These are phyloP conservation scores for Solea solea DNA, from an alignment of 2,113 vertebrate species.

Conservation along the genomic window DNA sequence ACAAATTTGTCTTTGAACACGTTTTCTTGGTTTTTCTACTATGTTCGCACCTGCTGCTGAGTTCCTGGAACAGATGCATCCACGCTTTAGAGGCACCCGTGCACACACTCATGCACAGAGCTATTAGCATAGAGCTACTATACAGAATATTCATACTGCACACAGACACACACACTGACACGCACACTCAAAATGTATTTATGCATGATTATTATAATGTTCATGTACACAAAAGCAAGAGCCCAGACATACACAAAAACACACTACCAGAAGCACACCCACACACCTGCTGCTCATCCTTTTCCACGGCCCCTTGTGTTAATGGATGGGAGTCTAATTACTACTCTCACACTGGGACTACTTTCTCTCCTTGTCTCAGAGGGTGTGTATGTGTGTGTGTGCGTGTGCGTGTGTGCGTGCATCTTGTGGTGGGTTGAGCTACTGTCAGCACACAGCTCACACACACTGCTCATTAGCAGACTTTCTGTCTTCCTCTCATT, in stretches of 20 bases:
- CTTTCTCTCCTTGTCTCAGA: conserved; percentile 67
- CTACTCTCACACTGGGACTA: conserved; percentile 73
- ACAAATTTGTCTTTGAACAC: conserved; percentile 31
- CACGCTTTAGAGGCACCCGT: conserved; percentile 50
- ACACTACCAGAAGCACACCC: conserved; percentile 56
- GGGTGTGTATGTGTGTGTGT: conserved; percentile 48
- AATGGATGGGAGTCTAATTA: conserved; percentile 88
- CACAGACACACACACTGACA: conserved; percentile 24
- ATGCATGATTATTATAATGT: conserved; percentile 51
- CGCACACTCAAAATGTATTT: conserved; percentile 53
- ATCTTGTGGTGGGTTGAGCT: conserved; percentile 55
- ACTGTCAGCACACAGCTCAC: conserved; percentile 60
- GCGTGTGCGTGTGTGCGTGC: conserved; percentile 24
- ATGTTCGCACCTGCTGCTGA: conserved; percentile 67
- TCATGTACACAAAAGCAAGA: conserved; percentile 45
- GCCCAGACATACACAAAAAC: conserved; percentile 50
- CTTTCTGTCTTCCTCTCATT: conserved; percentile 58
- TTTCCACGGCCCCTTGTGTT: conserved; percentile 82
- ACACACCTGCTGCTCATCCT: conserved; percentile 75
- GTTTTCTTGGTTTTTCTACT: conserved; percentile 43
- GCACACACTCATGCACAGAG: conserved; percentile 7
- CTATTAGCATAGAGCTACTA: conserved; percentile 29
- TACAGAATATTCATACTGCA: conserved; percentile 7
- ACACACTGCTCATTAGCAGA: conserved; percentile 75
- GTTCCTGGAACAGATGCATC: conserved; percentile 66